Conservation (phyloP, 2,888 invertebrate species). For the Pristionchus fissidentatus region DNA sequence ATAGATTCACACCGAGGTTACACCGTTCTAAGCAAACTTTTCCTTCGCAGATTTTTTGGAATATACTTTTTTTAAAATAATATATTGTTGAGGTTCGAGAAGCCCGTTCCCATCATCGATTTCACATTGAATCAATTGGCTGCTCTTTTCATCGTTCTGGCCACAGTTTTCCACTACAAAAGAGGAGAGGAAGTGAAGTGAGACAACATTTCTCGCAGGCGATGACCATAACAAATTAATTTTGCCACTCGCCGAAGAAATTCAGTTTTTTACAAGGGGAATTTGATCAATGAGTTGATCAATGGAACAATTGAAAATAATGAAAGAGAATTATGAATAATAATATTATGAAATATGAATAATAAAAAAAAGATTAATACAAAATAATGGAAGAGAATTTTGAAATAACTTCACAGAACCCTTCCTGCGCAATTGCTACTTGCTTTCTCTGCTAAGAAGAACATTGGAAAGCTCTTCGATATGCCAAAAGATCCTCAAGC, state of each 20-base stretch:
- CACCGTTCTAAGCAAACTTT: neutral
- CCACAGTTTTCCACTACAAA: constrained; percentile 72
- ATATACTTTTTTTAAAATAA: neutral
- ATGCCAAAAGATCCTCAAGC: constrained; percentile 72
- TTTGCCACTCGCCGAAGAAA: too few species aligned
- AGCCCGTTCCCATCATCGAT: constrained; percentile 69
- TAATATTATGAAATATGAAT: neutral
- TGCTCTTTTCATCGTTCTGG: constrained; percentile 66
- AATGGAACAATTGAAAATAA: too few species aligned
- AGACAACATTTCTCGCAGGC: constrained; percentile 23
- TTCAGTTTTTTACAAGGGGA: too few species aligned
- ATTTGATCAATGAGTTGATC: too few species aligned
- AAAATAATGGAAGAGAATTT: too few species aligned
- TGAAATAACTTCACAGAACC: constrained; percentile 55
- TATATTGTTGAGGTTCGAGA: constrained; percentile 59
- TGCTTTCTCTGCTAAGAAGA: constrained; percentile 72
- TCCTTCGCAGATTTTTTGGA: neutral
- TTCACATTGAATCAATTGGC: constrained; percentile 71
- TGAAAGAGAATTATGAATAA: too few species aligned
- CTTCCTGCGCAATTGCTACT: constrained; percentile 67
- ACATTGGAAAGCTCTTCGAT: constrained; percentile 65
- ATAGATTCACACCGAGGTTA: too few species aligned
- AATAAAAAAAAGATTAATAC: neutral
- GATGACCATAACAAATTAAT: too few species aligned
- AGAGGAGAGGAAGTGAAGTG: constrained; percentile 69